A percentile compares a stretch with the other conserved stretches of the same genome.
phyloP scores from a whole-genome alignment of 2,888 invertebrate genomes.

The Augiades crinisus region DNA sequence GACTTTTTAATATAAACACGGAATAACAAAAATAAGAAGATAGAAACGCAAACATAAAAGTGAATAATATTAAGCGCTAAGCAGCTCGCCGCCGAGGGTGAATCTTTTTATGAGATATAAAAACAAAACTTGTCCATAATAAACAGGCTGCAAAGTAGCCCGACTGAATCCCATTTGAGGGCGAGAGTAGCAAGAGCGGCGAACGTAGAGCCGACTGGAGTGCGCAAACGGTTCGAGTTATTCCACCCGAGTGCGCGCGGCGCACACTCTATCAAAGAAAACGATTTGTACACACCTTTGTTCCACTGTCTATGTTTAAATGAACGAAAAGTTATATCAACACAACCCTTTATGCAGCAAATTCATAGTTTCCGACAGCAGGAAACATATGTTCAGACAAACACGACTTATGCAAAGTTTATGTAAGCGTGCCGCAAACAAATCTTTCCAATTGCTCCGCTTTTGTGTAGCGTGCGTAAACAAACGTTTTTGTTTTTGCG shows the following conservation, averaged over 20 bases:
- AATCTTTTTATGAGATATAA: constrained; percentile 27
- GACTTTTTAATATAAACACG: background rate
- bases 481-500: constrained; percentile 2
- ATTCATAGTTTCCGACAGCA: constrained; percentile 20
- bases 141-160: constrained; percentile 52
- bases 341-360: constrained; percentile 29
- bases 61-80: background rate
- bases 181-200: constrained; percentile 37
- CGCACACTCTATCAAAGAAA: constrained; percentile 58
- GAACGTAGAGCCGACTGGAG: constrained; percentile 37
- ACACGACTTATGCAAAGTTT: constrained; percentile 12
- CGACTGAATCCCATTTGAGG: constrained; percentile 62
- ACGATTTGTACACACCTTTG: constrained; percentile 62
- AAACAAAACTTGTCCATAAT: constrained; percentile 48
- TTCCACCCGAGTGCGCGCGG: constrained; percentile 57
- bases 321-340: constrained; percentile 37
- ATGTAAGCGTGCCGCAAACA: constrained; percentile 19
- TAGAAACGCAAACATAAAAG: background rate
- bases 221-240: constrained; percentile 61
- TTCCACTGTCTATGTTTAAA: constrained; percentile 41
- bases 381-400: constrained; percentile 22
- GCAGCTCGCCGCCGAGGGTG: background rate
- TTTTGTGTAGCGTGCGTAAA: constrained; percentile 12
- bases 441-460: constrained; percentile 12
- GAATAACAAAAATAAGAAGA: background rate